Percentiles rank a stretch among this genome's conserved stretches.
Conservation (phyloP, 2,113 vertebrate genomes). For the Natator depressus region DNA sequence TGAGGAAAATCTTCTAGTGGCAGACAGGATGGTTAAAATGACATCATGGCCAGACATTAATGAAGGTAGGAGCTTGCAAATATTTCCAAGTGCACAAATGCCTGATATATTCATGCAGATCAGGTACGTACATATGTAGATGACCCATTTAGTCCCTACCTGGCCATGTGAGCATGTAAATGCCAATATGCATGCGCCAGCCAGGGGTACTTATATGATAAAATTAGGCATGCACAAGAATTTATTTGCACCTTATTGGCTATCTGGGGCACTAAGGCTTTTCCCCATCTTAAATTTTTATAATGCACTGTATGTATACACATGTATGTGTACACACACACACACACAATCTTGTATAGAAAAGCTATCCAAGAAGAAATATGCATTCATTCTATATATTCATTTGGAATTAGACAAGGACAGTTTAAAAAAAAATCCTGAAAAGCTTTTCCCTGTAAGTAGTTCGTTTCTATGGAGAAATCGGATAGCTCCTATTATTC, state of each 20-base stretch:
- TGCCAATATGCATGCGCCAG: background rate
- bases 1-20: background rate
- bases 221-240: background rate
- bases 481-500: accelerated
- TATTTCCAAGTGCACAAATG: background rate
- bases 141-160: background rate
- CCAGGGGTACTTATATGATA: background rate
- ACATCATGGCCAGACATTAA: background rate
- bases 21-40: background rate
- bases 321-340: background rate
- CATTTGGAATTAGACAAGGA: background rate
- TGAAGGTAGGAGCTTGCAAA: background rate
- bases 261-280: background rate
- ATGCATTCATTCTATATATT: background rate
- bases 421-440: background rate
- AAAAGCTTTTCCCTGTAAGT: background rate
- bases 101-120: background rate
- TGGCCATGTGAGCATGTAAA: background rate
- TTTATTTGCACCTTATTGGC: background rate
- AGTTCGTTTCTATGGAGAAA: background rate
- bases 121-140: accelerated
- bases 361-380: background rate
- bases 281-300: background rate
- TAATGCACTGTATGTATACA: background rate
- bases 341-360: background rate